phyloP scores from a whole-genome alignment of 2,797 vertebrate species.

The Danio jaintianensis region DNA sequence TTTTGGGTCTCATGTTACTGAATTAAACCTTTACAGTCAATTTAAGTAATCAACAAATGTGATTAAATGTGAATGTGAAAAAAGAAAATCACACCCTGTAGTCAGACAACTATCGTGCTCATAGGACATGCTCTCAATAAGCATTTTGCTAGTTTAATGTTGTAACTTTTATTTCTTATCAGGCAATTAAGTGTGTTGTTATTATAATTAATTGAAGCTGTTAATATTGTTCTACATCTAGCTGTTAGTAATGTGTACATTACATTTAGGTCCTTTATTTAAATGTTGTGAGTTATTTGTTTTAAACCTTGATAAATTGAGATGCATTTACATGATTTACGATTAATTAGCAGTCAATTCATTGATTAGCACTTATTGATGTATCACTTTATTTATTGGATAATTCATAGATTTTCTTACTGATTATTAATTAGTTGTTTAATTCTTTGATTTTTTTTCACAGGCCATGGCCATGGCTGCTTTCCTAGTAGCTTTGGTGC shows the following conservation, averaged over 20 bases:
- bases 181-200: background rate
- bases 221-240: background rate
- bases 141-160: background rate
- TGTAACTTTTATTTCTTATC: background rate
- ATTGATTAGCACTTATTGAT: background rate
- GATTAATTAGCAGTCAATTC: background rate
- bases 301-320: background rate
- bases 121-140: background rate
- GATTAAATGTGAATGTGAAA: no score
- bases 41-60: no score
- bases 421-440: constrained; percentile 5
- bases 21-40: no score
- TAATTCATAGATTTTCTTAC: background rate
- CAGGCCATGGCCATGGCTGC: constrained; percentile 78
- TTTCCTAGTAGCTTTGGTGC: constrained; percentile 79
- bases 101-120: background rate
- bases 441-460: constrained; percentile 4
- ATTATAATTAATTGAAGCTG: background rate
- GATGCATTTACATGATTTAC: background rate
- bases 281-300: background rate
- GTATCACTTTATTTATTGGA: background rate
- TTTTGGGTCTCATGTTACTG: no score
- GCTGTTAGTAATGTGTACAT: background rate
- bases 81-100: no score
- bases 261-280: background rate